Evolutionary conservation across 2,113 vertebrate genomes (phyloP).

Genomic region (Chloroceryle aenea): DNA sequence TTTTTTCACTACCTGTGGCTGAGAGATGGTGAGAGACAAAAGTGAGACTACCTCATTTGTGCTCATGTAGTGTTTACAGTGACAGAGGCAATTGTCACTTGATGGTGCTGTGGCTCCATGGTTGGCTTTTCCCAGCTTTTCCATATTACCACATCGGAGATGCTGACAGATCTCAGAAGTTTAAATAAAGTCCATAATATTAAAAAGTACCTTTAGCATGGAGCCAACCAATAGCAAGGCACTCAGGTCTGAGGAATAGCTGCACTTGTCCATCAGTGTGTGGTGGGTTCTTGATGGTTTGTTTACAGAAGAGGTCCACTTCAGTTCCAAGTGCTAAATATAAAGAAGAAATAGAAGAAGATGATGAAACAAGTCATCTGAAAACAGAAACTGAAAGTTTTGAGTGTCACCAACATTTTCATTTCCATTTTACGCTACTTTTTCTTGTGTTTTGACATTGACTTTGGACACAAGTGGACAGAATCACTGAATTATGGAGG

Average conservation of each 20-base stretch:
- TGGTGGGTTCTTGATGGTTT: background rate
- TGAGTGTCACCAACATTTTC: background rate
- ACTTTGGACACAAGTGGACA: background rate
- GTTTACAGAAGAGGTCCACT: background rate
- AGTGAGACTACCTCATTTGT: background rate
- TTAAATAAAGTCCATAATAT: background rate
- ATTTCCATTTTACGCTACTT: background rate
- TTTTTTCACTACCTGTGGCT: background rate
- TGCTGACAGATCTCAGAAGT: background rate
- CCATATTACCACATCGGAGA: background rate
- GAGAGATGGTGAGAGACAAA: background rate
- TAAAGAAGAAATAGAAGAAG: background rate
- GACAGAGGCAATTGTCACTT: constrained; percentile 39
- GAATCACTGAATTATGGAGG: too few species aligned
- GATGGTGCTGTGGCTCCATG: constrained; percentile 68
- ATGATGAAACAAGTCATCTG: background rate
- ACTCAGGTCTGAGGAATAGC: background rate
- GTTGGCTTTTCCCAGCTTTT: background rate
- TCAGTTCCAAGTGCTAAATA: background rate
- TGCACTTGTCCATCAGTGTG: background rate
- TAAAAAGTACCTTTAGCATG: background rate
- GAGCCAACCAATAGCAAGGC: background rate
- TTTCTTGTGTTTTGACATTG: background rate
- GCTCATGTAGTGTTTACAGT: background rate
- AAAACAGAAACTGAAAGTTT: background rate